Evolutionary conservation across 2,888 invertebrate genomes (phyloP).

Genomic region (Plagiodera versicolora): DNA sequence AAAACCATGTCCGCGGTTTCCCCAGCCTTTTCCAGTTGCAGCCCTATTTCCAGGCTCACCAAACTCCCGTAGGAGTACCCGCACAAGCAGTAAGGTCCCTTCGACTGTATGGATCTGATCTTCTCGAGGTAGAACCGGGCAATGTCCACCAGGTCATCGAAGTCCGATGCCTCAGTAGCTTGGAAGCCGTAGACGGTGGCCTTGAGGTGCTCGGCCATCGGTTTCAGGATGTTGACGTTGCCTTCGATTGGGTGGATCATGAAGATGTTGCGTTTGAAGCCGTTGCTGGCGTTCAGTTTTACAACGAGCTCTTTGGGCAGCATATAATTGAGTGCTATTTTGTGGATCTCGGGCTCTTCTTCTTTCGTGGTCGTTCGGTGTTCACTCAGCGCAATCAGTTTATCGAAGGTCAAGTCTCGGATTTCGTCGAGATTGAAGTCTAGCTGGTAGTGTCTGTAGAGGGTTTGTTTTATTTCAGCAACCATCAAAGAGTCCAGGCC

Average conservation of each 20-base stretch:
- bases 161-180: conserved; percentile 17
- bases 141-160: conserved; percentile 20
- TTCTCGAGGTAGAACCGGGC: conserved; percentile 21
- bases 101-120: conserved; percentile 23
- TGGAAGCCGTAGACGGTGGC: conserved; percentile 33
- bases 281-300: conserved; percentile 20
- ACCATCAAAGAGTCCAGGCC: conserved; percentile 39
- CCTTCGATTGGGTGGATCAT: conserved; percentile 36
- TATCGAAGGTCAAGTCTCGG: conserved; percentile 29
- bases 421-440: conserved; percentile 32
- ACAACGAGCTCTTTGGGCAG: conserved; percentile 24
- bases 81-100: conserved; percentile 33
- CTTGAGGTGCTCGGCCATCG: conserved; percentile 27
- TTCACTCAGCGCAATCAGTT: conserved; percentile 19
- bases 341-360: not conserved
- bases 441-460: conserved; percentile 35
- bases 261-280: conserved; percentile 23
- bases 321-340: conserved; percentile 10
- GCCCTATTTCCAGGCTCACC: conserved; percentile 29
- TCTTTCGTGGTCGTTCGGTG: not conserved
- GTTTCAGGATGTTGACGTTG: conserved; percentile 20
- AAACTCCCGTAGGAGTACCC: conserved; percentile 34
- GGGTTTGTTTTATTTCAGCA: conserved; percentile 39
- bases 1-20: conserved; percentile 26
- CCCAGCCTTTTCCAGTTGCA: conserved; percentile 28